phyloP scores from a whole-genome alignment of 2,797 vertebrate species.

The Urosaurus nigricauda region DNA sequence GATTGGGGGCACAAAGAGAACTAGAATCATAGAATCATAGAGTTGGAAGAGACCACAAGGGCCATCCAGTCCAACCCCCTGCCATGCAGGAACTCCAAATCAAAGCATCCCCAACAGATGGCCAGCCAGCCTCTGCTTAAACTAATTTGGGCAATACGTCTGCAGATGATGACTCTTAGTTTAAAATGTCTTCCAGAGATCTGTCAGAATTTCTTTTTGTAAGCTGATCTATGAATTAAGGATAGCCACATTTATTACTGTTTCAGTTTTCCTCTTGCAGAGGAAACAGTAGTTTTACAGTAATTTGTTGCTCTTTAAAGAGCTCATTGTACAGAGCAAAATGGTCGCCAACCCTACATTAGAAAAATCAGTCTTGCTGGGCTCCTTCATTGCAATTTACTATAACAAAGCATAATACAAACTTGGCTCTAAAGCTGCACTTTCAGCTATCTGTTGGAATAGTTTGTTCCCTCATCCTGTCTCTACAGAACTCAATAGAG shows the following conservation, averaged over 20 bases:
- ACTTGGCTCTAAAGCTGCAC: not conserved
- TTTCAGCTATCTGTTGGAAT: not conserved
- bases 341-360: not conserved
- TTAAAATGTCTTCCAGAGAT: not conserved
- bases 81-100: no score
- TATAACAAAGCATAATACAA: not conserved
- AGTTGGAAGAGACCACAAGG: no score
- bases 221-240: not conserved
- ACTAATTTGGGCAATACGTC: not conserved
- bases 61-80: no score
- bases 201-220: not conserved
- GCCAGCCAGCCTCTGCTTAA: no score
- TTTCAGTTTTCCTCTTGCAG: not conserved
- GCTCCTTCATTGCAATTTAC: not conserved
- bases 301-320: not conserved
- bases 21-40: not conserved
- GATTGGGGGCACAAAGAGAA: not conserved
- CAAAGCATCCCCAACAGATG: no score
- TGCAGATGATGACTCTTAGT: not conserved
- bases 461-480: constrained; percentile 7
- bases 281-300: not conserved
- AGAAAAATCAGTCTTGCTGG: not conserved
- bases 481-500: not conserved
- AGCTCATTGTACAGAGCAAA: not conserved
- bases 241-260: not conserved